Evolutionary conservation across 2,888 invertebrate species (phyloP).

Genomic region (Didymodactylos carnosus): DNA sequence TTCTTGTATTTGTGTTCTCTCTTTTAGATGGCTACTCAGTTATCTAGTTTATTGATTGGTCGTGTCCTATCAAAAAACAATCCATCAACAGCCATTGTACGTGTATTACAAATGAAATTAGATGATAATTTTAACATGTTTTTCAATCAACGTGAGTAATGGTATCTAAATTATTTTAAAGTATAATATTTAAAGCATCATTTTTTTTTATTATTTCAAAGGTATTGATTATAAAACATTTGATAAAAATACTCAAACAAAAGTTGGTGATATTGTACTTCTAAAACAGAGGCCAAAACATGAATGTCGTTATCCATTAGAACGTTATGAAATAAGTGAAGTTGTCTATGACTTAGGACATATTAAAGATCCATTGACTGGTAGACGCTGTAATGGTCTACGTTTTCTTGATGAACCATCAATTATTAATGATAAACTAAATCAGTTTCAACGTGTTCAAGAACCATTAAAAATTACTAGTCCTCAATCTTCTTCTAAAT

Average conservation of each 20-base stretch:
- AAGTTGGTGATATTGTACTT: background rate
- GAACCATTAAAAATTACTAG: background rate
- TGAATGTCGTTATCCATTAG: slow-evolving; percentile 1
- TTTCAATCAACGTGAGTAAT: background rate
- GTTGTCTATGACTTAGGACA: background rate
- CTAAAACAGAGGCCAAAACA: background rate
- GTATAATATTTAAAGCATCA: background rate
- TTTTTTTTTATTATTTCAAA: background rate
- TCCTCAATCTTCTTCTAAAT: no score
- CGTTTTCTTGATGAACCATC: background rate
- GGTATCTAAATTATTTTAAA: background rate
- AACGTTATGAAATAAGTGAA: background rate
- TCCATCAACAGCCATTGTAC: background rate
- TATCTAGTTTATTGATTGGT: background rate
- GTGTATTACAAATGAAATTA: background rate
- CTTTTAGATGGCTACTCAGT: background rate
- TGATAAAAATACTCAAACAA: background rate
- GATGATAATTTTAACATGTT: background rate
- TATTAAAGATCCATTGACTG: background rate
- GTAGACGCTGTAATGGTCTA: background rate
- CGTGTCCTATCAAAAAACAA: background rate
- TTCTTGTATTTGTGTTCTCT: background rate
- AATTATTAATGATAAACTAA: background rate
- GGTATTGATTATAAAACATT: background rate
- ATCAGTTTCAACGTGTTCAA: background rate